Evolutionary conservation across 2,797 vertebrate species (phyloP).

Genomic region (Erethizon dorsatum): DNA sequence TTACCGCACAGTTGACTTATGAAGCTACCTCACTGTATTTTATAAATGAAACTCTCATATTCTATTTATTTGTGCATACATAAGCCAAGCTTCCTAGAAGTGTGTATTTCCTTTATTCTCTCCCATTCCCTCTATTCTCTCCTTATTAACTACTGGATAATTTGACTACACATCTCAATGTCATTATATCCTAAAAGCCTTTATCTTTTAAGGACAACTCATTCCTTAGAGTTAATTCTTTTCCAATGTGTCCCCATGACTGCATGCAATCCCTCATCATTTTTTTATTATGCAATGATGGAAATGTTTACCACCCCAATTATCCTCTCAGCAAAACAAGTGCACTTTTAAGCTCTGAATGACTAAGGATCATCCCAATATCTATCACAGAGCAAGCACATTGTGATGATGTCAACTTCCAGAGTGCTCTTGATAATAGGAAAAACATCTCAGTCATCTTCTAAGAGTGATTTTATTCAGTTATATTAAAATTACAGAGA

Average conservation of each 20-base stretch:
- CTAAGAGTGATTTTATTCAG: not conserved
- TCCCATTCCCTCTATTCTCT: not conserved
- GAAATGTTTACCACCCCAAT: not conserved
- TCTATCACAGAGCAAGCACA: not conserved
- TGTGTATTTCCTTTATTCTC: not conserved
- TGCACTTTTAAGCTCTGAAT: not conserved
- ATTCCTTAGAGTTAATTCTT: not conserved
- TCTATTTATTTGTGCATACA: not conserved
- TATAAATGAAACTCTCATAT: not conserved
- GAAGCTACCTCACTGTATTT: not conserved
- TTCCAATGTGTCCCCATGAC: not conserved
- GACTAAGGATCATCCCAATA: not conserved
- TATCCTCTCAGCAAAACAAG: not conserved
- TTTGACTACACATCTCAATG: not conserved
- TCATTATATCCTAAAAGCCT: not conserved
- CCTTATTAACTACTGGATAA: not conserved
- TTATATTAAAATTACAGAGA: not conserved
- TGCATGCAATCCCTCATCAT: not conserved
- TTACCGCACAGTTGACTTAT: not conserved
- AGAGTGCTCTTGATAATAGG: not conserved
- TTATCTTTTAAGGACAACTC: not conserved
- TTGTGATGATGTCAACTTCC: not conserved
- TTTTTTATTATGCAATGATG: not conserved
- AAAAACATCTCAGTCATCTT: not conserved
- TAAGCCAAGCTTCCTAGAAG: not conserved